Base-by-base conservation (phyloP, 2,797 vertebrate genomes). In the Philypnodon macrostomus region DNA sequence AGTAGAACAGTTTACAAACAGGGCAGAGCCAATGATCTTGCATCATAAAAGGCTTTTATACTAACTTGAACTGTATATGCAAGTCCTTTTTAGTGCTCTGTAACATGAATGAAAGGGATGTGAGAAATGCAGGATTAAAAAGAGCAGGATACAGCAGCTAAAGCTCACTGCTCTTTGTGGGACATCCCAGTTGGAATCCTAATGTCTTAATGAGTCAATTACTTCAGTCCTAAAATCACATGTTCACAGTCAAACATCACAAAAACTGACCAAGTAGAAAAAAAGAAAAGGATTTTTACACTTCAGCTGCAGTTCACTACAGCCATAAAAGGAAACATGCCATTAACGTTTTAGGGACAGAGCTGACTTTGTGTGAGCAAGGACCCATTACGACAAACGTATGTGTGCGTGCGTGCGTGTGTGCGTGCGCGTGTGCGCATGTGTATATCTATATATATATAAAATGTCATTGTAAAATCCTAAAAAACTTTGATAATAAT, bases 151-250 rank as follows among this genome's bases (percentile, higher is more conserved):
- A 48, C 44, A 58, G 39, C 29, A 60, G 38, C 64, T 48, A 50
- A 63, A 71, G 71, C 75, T 74, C 50, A 51, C 67, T 58, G 71
- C 74, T 61, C 67, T 84, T 85, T 81, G 73, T 57, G 60, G 67
- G 75, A 62, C 73, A 78, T 81, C 38, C 24, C 80, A 88, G 85
- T 84, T 73, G 63, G 12, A 66, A 80, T 74, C 75, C 86, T 79
- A 85, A 89, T 81, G 83, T 70, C 70, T 74, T 81, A 77, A 58
- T 63, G 63, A 63, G 75, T 80, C 82, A 73, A 84, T 87, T 86
- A 86, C 78, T 53, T 70, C 68, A 67, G 74, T 65, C 50, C 67
- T 48, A 59, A 60, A 57, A 40, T 24, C 34, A 40, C 49, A 31
- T 33, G 42, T 29, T 38, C 54, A 53, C 56, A 12, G 30, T 19